Percentiles rank a stretch among this genome's conserved stretches.
These are phyloP conservation scores for Planococcus citri DNA, from an alignment of 1,140 invertebrate genomes.

Conservation along the genomic window DNA sequence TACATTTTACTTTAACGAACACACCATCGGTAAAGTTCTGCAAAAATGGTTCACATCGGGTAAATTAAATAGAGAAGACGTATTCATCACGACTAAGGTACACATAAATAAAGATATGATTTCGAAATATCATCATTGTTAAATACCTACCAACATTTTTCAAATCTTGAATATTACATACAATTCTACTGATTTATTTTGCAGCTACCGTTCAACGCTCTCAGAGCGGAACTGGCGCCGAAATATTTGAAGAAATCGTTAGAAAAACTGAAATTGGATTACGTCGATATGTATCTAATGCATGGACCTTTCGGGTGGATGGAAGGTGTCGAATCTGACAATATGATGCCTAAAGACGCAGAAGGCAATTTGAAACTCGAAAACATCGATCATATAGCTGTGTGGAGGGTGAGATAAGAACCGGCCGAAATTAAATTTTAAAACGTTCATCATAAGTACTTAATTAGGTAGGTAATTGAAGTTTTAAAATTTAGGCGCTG, in stretches of 20 bases:
- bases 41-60: no score
- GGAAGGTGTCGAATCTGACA: constrained; percentile 32
- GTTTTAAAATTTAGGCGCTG: constrained; percentile 41
- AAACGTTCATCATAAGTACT: not conserved
- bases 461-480: not conserved
- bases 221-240: constrained; percentile 54
- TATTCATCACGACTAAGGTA: no score
- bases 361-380: constrained; percentile 30
- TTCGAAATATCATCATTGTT: no score
- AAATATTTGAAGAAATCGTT: constrained; percentile 59
- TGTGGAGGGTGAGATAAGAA: constrained; percentile 28
- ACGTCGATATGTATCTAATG: constrained; percentile 73
- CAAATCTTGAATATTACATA: no score
- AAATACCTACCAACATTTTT: no score
- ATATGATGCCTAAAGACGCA: constrained; percentile 28
- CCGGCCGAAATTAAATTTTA: not conserved
- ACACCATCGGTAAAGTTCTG: no score
- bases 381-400: constrained; percentile 24
- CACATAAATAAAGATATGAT: no score
- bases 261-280: constrained; percentile 54
- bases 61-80: no score
- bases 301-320: constrained; percentile 66
- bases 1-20: no score
- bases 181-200: no score
- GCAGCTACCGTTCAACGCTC: constrained; percentile 37